These are phyloP conservation scores for Clunio marinus DNA, from an alignment of 2,888 invertebrate genomes.

Conservation along the genomic window DNA sequence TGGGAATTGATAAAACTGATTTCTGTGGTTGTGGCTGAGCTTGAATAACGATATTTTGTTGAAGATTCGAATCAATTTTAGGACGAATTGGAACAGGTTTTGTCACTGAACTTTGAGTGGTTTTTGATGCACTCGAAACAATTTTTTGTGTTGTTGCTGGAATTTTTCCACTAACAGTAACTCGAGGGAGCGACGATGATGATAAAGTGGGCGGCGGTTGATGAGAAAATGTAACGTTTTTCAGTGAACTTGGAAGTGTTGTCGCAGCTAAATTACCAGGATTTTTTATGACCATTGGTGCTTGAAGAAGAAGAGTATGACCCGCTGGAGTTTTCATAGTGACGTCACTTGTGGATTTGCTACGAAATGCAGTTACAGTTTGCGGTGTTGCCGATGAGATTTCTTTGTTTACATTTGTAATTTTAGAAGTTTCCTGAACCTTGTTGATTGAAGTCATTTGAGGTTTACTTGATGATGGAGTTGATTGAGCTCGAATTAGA, in stretches of 20 bases:
- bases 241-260: neutral
- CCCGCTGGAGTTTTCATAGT: neutral
- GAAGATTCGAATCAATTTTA: neutral
- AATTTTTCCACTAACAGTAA: neutral
- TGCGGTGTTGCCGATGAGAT: neutral
- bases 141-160: neutral
- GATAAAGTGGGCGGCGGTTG: no score
- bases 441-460: neutral
- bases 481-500: neutral
- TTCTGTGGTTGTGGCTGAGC: neutral
- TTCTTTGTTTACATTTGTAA: neutral
- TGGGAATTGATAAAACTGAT: neutral
- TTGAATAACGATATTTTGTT: no score
- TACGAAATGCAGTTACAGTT: neutral
- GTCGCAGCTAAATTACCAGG: neutral
- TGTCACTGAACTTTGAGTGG: neutral
- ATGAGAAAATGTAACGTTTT: neutral
- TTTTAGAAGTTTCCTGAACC: neutral
- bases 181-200: no score
- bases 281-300: neutral
- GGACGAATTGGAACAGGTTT: constrained; percentile 6
- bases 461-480: neutral
- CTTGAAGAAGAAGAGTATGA: neutral
- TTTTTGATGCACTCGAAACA: neutral
- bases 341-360: neutral